Evolutionary conservation across 2,113 vertebrate species (phyloP).

Genomic region (Mormyrus lacerda): DNA sequence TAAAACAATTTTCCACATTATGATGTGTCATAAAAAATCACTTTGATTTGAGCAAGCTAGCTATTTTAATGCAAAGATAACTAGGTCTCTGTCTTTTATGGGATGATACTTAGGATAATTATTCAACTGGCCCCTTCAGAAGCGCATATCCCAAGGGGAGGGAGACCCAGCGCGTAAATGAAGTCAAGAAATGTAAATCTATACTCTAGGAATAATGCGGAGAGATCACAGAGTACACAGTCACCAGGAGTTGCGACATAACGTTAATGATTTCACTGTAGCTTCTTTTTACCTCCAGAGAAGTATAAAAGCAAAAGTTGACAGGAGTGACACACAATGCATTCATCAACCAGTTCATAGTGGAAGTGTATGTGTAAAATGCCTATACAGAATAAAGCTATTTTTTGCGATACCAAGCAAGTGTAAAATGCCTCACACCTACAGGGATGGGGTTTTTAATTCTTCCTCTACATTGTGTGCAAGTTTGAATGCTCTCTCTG

Average conservation of each 20-base stretch:
- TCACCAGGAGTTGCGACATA: not conserved
- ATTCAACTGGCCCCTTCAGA: conserved; percentile 4
- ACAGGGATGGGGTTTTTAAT: not conserved
- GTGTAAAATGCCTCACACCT: not conserved
- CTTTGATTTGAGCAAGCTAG: conserved; percentile 20
- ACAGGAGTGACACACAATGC: conserved; percentile 10
- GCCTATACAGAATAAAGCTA: not conserved
- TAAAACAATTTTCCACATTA: conserved; percentile 24
- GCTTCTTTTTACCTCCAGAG: not conserved
- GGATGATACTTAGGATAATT: conserved; percentile 1
- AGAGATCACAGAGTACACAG: not conserved
- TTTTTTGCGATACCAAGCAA: not conserved
- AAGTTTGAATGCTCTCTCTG: not conserved
- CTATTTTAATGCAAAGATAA: conserved; percentile 11
- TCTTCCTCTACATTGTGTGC: not conserved
- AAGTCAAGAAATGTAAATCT: conserved; percentile 11
- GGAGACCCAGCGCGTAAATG: conserved; percentile 9
- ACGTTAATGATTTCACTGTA: conserved; percentile 12
- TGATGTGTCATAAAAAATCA: conserved; percentile 16
- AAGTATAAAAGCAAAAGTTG: conserved; percentile 3
- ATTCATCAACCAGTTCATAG: conserved; percentile 2
- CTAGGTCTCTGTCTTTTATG: not conserved
- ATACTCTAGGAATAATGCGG: not conserved
- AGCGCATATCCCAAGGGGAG: not conserved
- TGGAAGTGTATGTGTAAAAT: not conserved